Conservation (phyloP, 2,797 vertebrate genomes). For the Holocentrus rufus region DNA sequence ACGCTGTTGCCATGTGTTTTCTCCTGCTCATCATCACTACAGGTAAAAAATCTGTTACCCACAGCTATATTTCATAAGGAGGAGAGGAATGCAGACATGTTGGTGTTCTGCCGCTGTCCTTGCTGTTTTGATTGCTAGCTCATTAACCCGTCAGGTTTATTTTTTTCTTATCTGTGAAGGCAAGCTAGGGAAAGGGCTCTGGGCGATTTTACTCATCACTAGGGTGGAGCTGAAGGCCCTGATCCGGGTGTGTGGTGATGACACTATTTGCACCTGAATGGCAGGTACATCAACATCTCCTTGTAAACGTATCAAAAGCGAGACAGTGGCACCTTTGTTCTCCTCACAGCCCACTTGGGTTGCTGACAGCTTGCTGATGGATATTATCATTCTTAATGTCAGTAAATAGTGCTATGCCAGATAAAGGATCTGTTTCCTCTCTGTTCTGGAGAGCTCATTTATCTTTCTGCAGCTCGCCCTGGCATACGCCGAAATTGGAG, state of each 20-base stretch:
- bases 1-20: conserved; percentile 77
- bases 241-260: conserved; percentile 75
- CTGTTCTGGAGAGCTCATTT: conserved; percentile 80
- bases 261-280: conserved; percentile 84
- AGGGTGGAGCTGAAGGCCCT: conserved; percentile 68
- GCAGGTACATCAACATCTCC: conserved; percentile 84
- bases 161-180: conserved; percentile 47
- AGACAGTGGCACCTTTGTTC: conserved; percentile 85
- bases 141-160: conserved; percentile 77
- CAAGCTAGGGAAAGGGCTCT: conserved; percentile 56
- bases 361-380: conserved; percentile 84
- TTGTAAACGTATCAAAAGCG: conserved; percentile 81
- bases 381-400: conserved; percentile 92
- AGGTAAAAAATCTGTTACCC: conserved; percentile 74
- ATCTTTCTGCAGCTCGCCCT: conserved; percentile 76
- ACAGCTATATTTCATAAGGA: conserved; percentile 73
- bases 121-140: conserved; percentile 77
- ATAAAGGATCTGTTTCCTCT: conserved; percentile 84
- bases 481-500: conserved; percentile 77
- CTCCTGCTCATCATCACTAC: conserved; percentile 77
- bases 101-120: conserved; percentile 62
- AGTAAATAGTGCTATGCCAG: conserved; percentile 85
- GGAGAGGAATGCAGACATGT: conserved; percentile 70
- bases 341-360: conserved; percentile 80
- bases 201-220: conserved; percentile 76